These are phyloP conservation scores for Dromaius novaehollandiae DNA, from an alignment of 2,113 vertebrate species.

Conservation along the genomic window DNA sequence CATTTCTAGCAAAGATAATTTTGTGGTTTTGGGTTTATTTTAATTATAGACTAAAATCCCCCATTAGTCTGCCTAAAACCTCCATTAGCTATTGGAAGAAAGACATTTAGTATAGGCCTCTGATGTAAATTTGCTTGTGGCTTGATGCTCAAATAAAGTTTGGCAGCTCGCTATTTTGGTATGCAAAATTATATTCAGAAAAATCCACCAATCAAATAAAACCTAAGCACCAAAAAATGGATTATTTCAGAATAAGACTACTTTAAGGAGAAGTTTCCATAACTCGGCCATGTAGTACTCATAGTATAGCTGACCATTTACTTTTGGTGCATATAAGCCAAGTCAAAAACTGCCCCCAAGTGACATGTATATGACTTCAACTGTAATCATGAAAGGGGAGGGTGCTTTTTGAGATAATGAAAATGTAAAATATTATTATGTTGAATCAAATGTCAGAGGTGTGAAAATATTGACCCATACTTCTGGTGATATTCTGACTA, in stretches of 20 bases:
- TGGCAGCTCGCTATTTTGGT: not conserved
- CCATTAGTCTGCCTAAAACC: not conserved
- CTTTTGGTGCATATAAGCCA: not conserved
- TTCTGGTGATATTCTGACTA: not conserved
- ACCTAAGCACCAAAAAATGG: not conserved
- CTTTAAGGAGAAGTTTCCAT: not conserved
- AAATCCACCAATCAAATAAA: not conserved
- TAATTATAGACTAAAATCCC: not conserved
- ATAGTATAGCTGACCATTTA: not conserved
- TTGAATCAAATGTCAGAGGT: slow-evolving; percentile 10
- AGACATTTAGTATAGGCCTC: not conserved
- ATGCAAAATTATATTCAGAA: not conserved
- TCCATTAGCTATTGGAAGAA: not conserved
- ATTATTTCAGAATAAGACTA: not conserved
- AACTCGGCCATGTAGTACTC: not conserved
- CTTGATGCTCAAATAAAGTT: not conserved
- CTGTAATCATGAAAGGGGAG: not conserved
- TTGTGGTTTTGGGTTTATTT: too few relatives aligned
- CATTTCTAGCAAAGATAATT: not conserved
- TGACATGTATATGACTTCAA: not conserved
- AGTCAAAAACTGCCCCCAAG: not conserved
- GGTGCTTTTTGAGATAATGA: not conserved
- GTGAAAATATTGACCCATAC: slow-evolving; percentile 3
- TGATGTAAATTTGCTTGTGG: not conserved
- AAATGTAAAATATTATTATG: not conserved